Base-by-base conservation (phyloP, 2,888 invertebrate species). In the Tenthredo notha region DNA sequence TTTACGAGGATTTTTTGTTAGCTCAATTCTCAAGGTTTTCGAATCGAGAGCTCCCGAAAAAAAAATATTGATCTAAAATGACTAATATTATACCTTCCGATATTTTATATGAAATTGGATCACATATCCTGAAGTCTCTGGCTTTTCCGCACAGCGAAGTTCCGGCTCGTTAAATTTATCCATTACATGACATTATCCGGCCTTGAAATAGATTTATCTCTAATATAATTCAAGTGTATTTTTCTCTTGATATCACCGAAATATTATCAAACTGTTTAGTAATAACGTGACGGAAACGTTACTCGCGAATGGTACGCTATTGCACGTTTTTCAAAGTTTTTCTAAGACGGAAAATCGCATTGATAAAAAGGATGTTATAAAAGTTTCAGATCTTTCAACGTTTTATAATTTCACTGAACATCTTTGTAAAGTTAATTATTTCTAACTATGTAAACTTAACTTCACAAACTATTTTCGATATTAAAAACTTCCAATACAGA, bases 181-280 rank as follows among this genome's bases (percentile, higher is more conserved):
- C 33, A 67, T 67, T 33, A 18, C 18, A 43, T 6, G 21, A 74
- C n/a, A 74, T 74, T n/a, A 74, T 40, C 74, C 40, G 43, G 43
- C 21, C 25, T 74, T 43, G 74, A 43, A 74, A 43, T 74, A 74
- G 43, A 74, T 74, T 74, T 74, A 67, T 74, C 43, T 67, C 7
- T 33, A 15, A 29, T 9, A 74, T 74, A 40, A 74, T 43, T 43
- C 40, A 21, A 74, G 33, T 18, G 67, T 33, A 67, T 67, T 67
- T 33, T 33, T 67, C 67, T 33, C 67, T 43, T 43, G n/a, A 74
- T 74, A 25, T 43, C 21, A 67, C 29, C 67, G 12, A 67, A 67
- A 67, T 67, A 67, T 67, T 33, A 67, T 6, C 10, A 67, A 4
- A 5, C 12, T 67, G 5, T 18, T 33, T 2, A 18, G 29, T 1